phyloP scores from a whole-genome alignment of 2,888 invertebrate genomes.

The Prosapia bicincta region DNA sequence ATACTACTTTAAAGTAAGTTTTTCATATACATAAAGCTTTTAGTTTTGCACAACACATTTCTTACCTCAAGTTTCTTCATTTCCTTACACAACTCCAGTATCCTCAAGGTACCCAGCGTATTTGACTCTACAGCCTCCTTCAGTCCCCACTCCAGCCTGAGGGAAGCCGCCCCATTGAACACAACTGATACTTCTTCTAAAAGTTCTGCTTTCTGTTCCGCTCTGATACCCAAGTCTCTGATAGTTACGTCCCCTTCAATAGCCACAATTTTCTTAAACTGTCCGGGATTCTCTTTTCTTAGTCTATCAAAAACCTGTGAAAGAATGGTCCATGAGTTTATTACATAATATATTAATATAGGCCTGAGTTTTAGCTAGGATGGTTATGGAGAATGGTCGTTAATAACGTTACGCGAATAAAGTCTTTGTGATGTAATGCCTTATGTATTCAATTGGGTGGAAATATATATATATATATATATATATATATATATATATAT shows the following conservation, averaged over 20 bases:
- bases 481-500: too few species aligned
- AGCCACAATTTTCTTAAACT: conserved; percentile 70
- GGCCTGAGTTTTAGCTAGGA: too few species aligned
- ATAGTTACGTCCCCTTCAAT: conserved; percentile 70
- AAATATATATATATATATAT: too few species aligned
- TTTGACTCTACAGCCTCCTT: conserved; percentile 89
- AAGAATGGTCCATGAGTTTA: too few species aligned
- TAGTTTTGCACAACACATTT: too few species aligned
- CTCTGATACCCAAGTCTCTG: conserved; percentile 62
- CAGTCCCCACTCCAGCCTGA: conserved; percentile 84
- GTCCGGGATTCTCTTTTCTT: conserved; percentile 62
- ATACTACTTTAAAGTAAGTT: too few species aligned
- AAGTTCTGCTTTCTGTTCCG: conserved; percentile 56
- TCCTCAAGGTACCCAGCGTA: conserved; percentile 75
- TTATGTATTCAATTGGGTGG: too few species aligned
- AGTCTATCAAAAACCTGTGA: conserved; percentile 67
- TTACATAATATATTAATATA: too few species aligned
- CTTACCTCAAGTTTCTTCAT: conserved; percentile 68
- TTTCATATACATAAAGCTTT: too few species aligned
- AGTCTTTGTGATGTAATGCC: too few species aligned
- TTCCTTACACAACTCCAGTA: conserved; percentile 70
- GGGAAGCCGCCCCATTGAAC: conserved; percentile 90
- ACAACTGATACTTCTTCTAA: conserved; percentile 73
- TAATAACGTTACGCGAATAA: too few species aligned
- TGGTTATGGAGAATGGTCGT: too few species aligned